Percentiles rank a stretch among this genome's conserved stretches.
Conservation (phyloP, 2,113 vertebrate genomes). For the Zonotrichia leucophrys region DNA sequence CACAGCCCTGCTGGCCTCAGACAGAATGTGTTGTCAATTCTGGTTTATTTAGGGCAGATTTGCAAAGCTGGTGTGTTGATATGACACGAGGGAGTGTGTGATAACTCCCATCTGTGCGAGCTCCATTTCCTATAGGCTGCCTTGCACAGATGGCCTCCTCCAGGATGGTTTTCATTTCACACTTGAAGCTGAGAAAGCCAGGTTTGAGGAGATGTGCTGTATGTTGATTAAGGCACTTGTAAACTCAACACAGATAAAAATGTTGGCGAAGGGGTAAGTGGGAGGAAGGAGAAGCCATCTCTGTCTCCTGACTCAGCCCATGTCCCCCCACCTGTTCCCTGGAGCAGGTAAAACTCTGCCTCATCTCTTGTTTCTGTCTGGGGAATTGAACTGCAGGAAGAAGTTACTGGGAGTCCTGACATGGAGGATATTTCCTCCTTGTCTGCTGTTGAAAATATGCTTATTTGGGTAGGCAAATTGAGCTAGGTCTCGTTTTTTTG, state of each 20-base stretch:
- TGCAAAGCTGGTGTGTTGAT: conserved; percentile 32
- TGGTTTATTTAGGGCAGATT: conserved; percentile 43
- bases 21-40: background rate
- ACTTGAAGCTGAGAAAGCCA: background rate
- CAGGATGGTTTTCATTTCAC: background rate
- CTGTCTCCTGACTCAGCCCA: background rate
- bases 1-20: conserved; percentile 13
- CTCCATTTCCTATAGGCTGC: background rate
- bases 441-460: background rate
- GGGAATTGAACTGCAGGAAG: background rate
- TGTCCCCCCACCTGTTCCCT: background rate
- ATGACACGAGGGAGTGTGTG: background rate
- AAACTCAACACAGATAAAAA: background rate
- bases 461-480: background rate
- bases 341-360: background rate
- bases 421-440: background rate
- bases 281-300: background rate
- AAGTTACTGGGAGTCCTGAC: background rate
- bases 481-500: background rate
- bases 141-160: background rate
- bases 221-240: background rate
- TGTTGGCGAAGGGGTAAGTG: background rate
- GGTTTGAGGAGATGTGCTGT: background rate
- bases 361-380: background rate
- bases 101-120: conserved; percentile 13